Percentiles rank a stretch among this genome's conserved stretches.
These are phyloP conservation scores for Neoaliturus tenellus DNA, from an alignment of 2,888 invertebrate genomes.

Conservation along the genomic window DNA sequence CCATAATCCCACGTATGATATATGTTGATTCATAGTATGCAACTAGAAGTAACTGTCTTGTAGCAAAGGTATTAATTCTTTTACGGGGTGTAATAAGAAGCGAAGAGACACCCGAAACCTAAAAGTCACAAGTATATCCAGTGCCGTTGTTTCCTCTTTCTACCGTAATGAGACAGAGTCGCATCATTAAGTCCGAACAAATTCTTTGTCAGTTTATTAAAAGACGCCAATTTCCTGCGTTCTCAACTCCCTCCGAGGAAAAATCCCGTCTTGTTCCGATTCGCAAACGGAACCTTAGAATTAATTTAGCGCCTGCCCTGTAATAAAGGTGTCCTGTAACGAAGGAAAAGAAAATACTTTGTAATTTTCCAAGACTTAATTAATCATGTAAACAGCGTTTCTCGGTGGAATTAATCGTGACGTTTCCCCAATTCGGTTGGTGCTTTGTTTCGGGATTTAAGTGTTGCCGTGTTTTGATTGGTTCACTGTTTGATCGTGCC, in stretches of 20 bases:
- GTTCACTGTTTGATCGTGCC: constrained; percentile 34
- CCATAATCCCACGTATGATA: too few species aligned
- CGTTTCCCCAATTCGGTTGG: neutral
- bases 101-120: neutral
- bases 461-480: constrained; percentile 29
- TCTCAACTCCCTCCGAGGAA: constrained; percentile 1
- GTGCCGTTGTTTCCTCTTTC: neutral
- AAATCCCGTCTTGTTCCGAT: constrained; percentile 39
- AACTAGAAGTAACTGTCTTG: too few species aligned
- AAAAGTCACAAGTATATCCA: neutral
- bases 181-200: constrained; percentile 53
- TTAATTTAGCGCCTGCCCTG: constrained; percentile 42
- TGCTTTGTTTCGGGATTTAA: constrained; percentile 40
- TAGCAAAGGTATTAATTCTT: too few species aligned
- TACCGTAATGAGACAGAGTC: constrained; percentile 7
- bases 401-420: constrained; percentile 11
- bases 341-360: constrained; percentile 55
- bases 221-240: constrained; percentile 55
- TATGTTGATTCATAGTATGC: too few species aligned
- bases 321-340: too few species aligned
- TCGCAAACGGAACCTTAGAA: constrained; percentile 49
- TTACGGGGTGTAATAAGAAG: too few species aligned
- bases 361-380: constrained; percentile 59
- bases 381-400: constrained; percentile 58
- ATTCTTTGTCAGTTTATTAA: constrained; percentile 57